Conservation (phyloP, 2,113 vertebrate genomes). For the Hystrix brachyura region DNA sequence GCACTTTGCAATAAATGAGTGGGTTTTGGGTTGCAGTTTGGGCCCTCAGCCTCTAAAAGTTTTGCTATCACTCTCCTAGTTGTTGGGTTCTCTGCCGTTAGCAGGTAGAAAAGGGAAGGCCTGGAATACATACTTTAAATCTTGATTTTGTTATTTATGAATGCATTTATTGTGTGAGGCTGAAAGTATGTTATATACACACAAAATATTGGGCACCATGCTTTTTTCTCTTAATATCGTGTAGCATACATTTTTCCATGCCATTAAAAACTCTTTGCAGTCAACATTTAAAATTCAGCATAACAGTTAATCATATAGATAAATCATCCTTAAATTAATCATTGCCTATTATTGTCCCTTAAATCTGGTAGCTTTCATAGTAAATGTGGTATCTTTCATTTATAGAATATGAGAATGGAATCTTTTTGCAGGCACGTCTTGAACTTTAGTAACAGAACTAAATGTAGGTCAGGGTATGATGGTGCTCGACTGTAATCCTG, state of each 20-base stretch:
- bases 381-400: background rate
- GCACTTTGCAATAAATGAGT: background rate
- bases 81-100: background rate
- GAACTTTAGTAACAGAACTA: background rate
- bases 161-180: conserved; percentile 7
- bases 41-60: background rate
- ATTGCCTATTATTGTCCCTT: background rate
- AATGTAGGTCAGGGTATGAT: background rate
- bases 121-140: background rate
- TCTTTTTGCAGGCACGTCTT: background rate
- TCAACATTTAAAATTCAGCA: background rate
- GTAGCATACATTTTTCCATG: background rate
- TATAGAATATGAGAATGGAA: background rate
- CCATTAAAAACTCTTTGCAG: conserved; percentile 52
- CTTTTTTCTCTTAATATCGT: conserved; percentile 37
- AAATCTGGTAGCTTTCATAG: conserved; percentile 1
- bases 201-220: background rate
- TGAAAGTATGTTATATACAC: background rate
- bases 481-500: background rate
- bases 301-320: background rate
- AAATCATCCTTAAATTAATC: background rate
- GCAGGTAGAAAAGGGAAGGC: background rate
- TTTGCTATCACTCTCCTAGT: background rate
- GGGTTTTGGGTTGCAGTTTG: background rate
- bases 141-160: conserved; percentile 15